These are phyloP conservation scores for Ranitomeya variabilis DNA, from an alignment of 2,113 vertebrate species.

Conservation along the genomic window DNA sequence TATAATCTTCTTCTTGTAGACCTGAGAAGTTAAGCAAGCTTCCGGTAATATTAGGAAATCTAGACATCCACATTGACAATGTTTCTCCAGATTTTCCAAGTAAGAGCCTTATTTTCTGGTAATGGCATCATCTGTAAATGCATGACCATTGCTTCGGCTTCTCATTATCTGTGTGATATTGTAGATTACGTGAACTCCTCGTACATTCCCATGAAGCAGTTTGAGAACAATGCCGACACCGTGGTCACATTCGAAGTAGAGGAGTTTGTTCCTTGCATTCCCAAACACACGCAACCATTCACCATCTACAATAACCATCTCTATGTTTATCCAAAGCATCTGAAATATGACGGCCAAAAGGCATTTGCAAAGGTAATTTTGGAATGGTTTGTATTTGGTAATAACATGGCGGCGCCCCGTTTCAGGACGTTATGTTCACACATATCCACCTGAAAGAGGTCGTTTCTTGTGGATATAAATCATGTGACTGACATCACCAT, in stretches of 20 bases:
- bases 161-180: slow-evolving; percentile 59
- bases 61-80: slow-evolving; percentile 94
- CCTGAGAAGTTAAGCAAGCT: slow-evolving; percentile 98
- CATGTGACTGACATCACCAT: no score
- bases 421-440: neutral
- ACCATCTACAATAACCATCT: slow-evolving; percentile 97
- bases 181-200: slow-evolving; percentile 95
- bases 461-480: no score
- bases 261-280: slow-evolving; percentile 94
- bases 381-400: neutral
- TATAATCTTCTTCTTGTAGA: slow-evolving; percentile 66
- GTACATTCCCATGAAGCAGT: slow-evolving; percentile 95
- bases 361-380: slow-evolving; percentile 89
- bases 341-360: slow-evolving; percentile 97
- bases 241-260: slow-evolving; percentile 89
- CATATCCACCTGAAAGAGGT: neutral
- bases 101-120: slow-evolving; percentile 71
- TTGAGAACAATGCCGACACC: slow-evolving; percentile 79
- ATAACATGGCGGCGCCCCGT: neutral
- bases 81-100: slow-evolving; percentile 90
- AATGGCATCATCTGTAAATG: neutral
- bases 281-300: slow-evolving; percentile 93
- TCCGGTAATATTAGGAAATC: slow-evolving; percentile 95
- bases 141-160: slow-evolving; percentile 54
- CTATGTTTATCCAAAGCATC: slow-evolving; percentile 91